phyloP scores from a whole-genome alignment of 2,797 vertebrate species.

The Buphagus erythrorhynchus region DNA sequence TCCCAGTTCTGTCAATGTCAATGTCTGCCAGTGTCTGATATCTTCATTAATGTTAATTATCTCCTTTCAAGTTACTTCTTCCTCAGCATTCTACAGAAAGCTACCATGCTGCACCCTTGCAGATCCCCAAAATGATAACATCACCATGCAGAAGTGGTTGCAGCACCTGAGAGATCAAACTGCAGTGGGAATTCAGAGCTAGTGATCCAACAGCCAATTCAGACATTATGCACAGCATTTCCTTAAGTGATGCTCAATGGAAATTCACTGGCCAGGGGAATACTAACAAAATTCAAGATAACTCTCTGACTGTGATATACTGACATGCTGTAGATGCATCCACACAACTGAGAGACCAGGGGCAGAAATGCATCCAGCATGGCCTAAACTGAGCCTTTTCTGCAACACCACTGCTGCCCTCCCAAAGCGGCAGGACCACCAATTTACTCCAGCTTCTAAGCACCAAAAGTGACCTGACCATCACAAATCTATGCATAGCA shows the following conservation, averaged over 20 bases:
- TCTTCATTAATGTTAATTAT: not conserved
- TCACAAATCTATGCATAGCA: not conserved
- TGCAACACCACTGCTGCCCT: not conserved
- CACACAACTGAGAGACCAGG: not conserved
- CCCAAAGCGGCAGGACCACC: not conserved
- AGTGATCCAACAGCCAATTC: not conserved
- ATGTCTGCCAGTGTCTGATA: not conserved
- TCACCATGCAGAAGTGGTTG: fast-evolving
- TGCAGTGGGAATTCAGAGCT: not conserved
- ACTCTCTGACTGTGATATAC: fast-evolving
- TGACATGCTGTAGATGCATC: fast-evolving
- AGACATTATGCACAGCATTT: not conserved
- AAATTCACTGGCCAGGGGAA: fast-evolving
- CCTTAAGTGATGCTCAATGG: fast-evolving
- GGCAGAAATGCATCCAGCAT: not conserved
- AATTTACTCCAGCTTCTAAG: not conserved
- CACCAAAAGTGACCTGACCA: not conserved
- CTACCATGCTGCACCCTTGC: not conserved
- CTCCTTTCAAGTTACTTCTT: not conserved
- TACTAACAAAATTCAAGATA: not conserved
- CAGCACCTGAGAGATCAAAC: not conserved
- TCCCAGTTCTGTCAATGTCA: not conserved
- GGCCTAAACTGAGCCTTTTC: not conserved
- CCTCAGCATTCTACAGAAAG: not conserved
- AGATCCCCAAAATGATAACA: not conserved